These are phyloP conservation scores for Monarcha castaneiventris DNA, from an alignment of 2,113 vertebrate genomes.

Conservation along the genomic window DNA sequence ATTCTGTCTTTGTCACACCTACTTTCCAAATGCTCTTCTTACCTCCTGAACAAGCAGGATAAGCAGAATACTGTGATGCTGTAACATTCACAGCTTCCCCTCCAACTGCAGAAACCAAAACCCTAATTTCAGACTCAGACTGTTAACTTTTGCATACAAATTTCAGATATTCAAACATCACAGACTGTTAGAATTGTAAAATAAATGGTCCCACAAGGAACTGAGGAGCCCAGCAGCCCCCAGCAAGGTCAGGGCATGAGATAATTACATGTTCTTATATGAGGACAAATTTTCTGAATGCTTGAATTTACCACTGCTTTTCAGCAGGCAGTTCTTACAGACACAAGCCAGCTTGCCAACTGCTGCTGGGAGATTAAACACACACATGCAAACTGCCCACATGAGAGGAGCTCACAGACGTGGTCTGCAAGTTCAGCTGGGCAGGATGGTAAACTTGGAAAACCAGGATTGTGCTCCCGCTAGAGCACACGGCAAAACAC, in stretches of 20 bases:
- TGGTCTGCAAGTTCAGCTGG: not conserved
- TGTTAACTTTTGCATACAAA: not conserved
- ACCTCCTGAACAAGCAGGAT: not conserved
- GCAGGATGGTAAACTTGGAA: not conserved
- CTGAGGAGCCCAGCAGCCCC: not conserved
- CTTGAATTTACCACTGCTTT: not conserved
- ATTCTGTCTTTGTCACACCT: not conserved
- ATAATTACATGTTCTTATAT: not conserved
- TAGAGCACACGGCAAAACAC: not conserved
- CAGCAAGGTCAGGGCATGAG: not conserved
- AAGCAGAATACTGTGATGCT: not conserved
- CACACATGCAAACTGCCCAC: not conserved
- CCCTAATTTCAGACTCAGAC: not conserved
- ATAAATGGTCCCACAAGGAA: not conserved
- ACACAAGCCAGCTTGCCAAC: not conserved
- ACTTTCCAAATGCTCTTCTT: not conserved
- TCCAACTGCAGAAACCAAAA: not conserved
- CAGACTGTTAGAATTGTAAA: not conserved
- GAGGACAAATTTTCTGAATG: not conserved
- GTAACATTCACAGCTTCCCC: not conserved
- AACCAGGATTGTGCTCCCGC: rapidly evolving
- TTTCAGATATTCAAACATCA: not conserved
- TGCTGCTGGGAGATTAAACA: not conserved
- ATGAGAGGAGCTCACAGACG: not conserved
- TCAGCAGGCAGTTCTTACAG: not conserved